These are phyloP conservation scores for Takifugu ocellatus DNA, from an alignment of 2,797 vertebrate species.

Conservation along the genomic window DNA sequence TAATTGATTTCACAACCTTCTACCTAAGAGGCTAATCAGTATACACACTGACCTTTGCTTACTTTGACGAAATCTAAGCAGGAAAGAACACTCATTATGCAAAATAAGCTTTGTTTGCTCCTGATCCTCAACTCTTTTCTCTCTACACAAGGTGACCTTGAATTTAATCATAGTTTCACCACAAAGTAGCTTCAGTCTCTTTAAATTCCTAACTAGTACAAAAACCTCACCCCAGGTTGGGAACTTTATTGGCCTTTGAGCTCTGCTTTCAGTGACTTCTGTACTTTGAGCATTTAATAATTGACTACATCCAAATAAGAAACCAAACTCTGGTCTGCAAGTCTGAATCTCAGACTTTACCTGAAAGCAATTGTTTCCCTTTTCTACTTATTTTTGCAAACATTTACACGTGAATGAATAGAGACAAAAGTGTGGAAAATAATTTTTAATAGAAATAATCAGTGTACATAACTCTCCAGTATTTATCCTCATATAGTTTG, in stretches of 20 bases:
- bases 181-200: not conserved
- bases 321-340: not conserved
- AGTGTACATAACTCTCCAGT: no score
- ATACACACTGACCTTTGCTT: slow-evolving; percentile 34
- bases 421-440: no score
- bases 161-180: not conserved
- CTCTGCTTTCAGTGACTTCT: not conserved
- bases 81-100: slow-evolving; percentile 4
- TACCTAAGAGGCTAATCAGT: slow-evolving; percentile 36
- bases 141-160: slow-evolving; percentile 15
- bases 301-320: not conserved
- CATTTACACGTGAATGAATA: no score
- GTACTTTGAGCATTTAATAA: not conserved
- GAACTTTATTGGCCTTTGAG: no score
- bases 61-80: slow-evolving; percentile 1
- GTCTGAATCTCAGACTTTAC: not conserved
- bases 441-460: no score
- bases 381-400: no score
- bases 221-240: not conserved
- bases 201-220: not conserved
- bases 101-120: not conserved
- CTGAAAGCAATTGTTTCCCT: not conserved
- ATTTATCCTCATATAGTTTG: no score
- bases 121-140: not conserved
- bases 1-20: slow-evolving; percentile 49